Conservation (phyloP, 2,797 vertebrate genomes). For the Syngnathus acus region DNA sequence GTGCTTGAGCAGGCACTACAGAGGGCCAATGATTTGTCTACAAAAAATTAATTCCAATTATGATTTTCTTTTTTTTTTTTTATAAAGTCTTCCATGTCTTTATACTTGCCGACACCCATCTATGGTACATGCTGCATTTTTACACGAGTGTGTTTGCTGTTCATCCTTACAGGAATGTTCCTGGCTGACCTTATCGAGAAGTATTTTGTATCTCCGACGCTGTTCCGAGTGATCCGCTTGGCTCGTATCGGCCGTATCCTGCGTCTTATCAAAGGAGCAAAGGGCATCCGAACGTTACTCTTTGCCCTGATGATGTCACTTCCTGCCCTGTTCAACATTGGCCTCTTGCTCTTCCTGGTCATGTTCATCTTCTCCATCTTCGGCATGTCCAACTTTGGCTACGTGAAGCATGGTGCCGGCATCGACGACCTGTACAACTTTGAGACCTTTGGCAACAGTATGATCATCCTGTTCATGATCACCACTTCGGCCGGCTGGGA, state of each 20-base stretch:
- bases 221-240: constrained; percentile 97
- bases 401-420: constrained; percentile 91
- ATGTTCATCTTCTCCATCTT: constrained; percentile 99
- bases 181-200: constrained; percentile 97
- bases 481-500: constrained; percentile 98
- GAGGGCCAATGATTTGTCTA: not conserved
- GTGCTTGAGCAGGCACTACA: not conserved
- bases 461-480: constrained; percentile 99
- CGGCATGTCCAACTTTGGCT: constrained; percentile 99
- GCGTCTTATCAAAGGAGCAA: constrained; percentile 96
- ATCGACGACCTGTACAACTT: constrained; percentile 99
- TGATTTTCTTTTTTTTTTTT: not conserved
- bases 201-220: constrained; percentile 97
- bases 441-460: constrained; percentile 99
- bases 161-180: constrained; percentile 84
- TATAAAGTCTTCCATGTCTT: not conserved
- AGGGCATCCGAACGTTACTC: constrained; percentile 96
- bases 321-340: constrained; percentile 98
- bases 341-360: constrained; percentile 94
- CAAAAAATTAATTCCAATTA: not conserved
- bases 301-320: constrained; percentile 99
- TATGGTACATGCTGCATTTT: not conserved
- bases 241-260: constrained; percentile 97
- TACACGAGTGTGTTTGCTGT: not conserved
- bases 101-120: not conserved